These are phyloP conservation scores for Sminthopsis crassicaudata DNA, from an alignment of 2,113 vertebrate species.

Conservation along the genomic window DNA sequence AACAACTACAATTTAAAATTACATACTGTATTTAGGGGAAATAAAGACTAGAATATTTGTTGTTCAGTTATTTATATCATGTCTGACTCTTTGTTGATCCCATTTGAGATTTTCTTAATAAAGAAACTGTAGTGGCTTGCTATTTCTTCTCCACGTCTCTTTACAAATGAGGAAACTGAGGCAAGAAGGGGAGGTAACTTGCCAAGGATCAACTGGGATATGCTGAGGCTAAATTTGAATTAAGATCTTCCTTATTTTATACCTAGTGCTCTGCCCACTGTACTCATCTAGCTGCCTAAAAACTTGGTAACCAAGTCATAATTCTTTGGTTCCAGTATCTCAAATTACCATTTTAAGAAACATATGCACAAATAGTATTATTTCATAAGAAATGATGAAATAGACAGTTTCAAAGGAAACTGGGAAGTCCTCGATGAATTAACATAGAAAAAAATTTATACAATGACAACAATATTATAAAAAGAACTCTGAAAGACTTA, in stretches of 20 bases:
- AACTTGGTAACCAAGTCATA: neutral
- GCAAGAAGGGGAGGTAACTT: neutral
- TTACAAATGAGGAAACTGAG: neutral
- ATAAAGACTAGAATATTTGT: neutral
- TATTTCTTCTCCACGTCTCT: neutral
- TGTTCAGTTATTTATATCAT: neutral
- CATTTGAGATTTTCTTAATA: neutral
- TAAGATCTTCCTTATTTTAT: neutral
- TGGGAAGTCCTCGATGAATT: neutral
- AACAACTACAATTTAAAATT: neutral
- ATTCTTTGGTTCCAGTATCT: conserved; percentile 13
- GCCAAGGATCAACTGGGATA: neutral
- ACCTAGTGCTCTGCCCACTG: neutral
- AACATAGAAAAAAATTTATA: neutral
- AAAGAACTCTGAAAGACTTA: neutral
- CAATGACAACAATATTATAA: neutral
- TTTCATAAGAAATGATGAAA: neutral
- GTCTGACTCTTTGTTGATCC: neutral
- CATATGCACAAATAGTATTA: neutral
- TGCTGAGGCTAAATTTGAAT: neutral
- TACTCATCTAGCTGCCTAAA: neutral
- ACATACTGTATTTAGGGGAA: neutral
- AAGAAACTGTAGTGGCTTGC: neutral
- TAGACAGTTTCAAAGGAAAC: neutral
- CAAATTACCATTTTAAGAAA: neutral